phyloP scores from a whole-genome alignment of 1,140 invertebrate genomes.

The Trichomalopsis sarcophagae region DNA sequence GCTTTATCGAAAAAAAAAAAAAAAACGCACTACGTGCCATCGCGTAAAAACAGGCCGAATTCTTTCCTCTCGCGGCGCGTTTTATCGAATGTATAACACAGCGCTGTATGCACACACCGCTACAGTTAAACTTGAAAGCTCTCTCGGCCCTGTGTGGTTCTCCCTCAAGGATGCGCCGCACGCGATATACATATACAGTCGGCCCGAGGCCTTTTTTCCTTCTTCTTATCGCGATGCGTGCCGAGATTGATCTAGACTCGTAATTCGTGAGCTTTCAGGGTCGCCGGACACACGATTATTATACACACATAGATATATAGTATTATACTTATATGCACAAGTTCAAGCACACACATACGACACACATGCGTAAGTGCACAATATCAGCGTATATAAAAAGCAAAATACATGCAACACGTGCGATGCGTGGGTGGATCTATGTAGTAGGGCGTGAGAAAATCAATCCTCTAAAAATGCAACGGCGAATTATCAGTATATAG shows the following conservation, averaged over 20 bases:
- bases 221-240: neutral
- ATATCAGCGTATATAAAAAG: neutral
- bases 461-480: neutral
- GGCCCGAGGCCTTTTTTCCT: neutral
- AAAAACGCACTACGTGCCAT: neutral
- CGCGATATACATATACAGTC: neutral
- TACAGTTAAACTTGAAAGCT: neutral
- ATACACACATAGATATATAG: no score
- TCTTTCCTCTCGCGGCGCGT: neutral
- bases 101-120: no score
- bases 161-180: neutral
- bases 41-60: neutral
- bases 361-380: no score
- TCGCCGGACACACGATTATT: neutral
- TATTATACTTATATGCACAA: no score
- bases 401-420: neutral
- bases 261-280: constrained; percentile 3
- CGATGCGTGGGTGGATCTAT: neutral
- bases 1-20: neutral
- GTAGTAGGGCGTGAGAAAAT: neutral
- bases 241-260: neutral
- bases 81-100: neutral
- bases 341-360: neutral
- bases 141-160: neutral
- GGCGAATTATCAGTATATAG: no score